Percentiles rank a stretch among this genome's conserved stretches.
phyloP scores from a whole-genome alignment of 2,797 vertebrate species.

The Xiphorhynchus erythropygius region DNA sequence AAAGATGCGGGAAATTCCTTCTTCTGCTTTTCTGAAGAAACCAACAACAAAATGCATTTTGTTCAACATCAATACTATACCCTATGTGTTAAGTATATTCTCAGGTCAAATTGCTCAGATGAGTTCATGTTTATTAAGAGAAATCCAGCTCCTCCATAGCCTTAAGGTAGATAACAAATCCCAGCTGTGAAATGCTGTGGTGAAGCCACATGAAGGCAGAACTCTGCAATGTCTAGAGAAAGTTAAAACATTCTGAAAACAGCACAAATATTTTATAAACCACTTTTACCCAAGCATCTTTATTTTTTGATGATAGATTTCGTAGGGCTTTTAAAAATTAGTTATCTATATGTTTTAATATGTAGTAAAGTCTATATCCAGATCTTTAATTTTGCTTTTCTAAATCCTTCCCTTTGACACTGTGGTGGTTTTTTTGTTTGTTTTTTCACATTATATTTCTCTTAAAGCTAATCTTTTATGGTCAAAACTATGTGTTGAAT shows the following conservation, averaged over 20 bases:
- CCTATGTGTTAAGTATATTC: neutral
- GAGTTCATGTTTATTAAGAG: neutral
- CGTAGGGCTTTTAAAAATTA: neutral
- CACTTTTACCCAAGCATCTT: neutral
- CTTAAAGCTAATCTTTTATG: neutral
- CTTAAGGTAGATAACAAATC: neutral
- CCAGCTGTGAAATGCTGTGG: neutral
- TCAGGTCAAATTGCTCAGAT: neutral
- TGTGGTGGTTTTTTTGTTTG: too few relatives aligned
- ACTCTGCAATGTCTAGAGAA: neutral
- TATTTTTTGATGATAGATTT: neutral
- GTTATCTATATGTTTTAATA: neutral
- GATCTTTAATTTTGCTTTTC: neutral
- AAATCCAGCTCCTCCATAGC: neutral
- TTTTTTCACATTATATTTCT: neutral
- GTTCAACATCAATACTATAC: neutral
- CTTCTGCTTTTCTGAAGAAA: neutral
- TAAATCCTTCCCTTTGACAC: neutral
- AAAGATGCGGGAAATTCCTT: neutral
- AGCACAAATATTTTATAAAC: neutral
- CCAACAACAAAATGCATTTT: neutral
- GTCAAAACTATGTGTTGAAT: neutral
- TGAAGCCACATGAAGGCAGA: neutral
- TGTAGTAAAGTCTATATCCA: neutral
- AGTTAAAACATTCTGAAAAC: neutral